Evolutionary conservation across 2,797 vertebrate species (phyloP), one percentile per base, ranked within the genome.

Genomic region (Channa striata): DNA sequence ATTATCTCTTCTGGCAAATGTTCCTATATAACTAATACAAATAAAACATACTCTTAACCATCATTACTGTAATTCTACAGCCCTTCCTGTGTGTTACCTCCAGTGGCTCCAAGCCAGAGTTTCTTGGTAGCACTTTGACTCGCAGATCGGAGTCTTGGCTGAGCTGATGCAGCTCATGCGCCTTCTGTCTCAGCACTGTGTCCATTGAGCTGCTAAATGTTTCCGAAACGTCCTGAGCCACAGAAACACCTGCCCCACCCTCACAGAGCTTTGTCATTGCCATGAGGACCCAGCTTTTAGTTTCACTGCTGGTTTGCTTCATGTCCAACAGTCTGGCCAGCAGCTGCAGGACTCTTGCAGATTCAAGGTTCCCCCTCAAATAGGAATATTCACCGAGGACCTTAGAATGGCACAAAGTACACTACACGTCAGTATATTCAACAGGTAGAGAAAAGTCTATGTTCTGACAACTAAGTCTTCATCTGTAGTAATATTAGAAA

Each of bases 331-430:
- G 82, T 63, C 74, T 90, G 59, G 90, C 82, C n/a, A 99, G 91
- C 57, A 95, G 96, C 14, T 40, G 76, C 80, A 96, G 84, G 65
- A 96, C 87, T 19, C 88, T 74, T n/a, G 87, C 85, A 7, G 93
- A 91, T 19, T 95, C 91, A 58, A 94, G 84, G 19, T 93, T 92
- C 57, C 88, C 81, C 78, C 84, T 93, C 56, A 99, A 89, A 64
- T 93, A 91, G 40, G 95, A 94, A 86, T 97, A 99, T 61, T 99
- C 97, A 17, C 98, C 97, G 20, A 99, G 91, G 1, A 98, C 97
- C 98, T 99, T 78, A n/a, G 43, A 1, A 60, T 0, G 17, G 30
- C 39, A 44, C 13, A 70, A 42, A 39, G 37, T 6, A n/a, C 8
- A 5, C n/a, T 11, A 20, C 70, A 34, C 1, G 17, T 51, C 1